Evolutionary conservation across 1,140 invertebrate species (phyloP).

Genomic region (Papilio aristodemus): DNA sequence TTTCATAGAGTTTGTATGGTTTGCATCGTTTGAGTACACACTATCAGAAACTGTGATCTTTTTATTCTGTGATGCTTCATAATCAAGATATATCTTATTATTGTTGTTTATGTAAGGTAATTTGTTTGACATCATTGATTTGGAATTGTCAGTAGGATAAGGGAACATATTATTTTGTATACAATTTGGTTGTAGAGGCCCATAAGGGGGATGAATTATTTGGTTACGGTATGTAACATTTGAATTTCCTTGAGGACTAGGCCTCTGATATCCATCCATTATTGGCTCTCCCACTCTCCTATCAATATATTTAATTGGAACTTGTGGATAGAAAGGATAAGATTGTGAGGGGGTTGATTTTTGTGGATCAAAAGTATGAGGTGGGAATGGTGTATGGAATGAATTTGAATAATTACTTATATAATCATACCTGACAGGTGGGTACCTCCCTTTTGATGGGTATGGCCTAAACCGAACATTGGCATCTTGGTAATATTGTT

Average conservation of each 20-base stretch:
- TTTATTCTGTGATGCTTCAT: conserved; percentile 60
- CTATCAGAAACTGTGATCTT: conserved; percentile 55
- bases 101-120: conserved; percentile 59
- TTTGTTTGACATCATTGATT: conserved; percentile 58
- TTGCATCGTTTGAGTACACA: conserved; percentile 59
- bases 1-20: conserved; percentile 52
- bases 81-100: conserved; percentile 63
- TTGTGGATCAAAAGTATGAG: conserved; percentile 68
- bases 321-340: conserved; percentile 63
- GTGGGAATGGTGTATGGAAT: conserved; percentile 57
- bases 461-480: conserved; percentile 74
- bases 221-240: conserved; percentile 60
- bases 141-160: conserved; percentile 55
- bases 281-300: conserved; percentile 59
- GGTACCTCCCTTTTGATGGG: conserved; percentile 65
- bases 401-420: conserved; percentile 64
- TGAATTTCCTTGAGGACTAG: conserved; percentile 56
- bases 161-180: conserved; percentile 63
- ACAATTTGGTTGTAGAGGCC: conserved; percentile 55
- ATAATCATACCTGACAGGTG: conserved; percentile 73
- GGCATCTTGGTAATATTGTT: conserved; percentile 61
- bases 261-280: conserved; percentile 65
- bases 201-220: conserved; percentile 61
- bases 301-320: conserved; percentile 69
- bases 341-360: conserved; percentile 61